Percentiles rank a stretch among this genome's conserved stretches.
Conservation (phyloP, 37 sponge, comb jelly and placozoan species). For the Dysidea cf. avara region DNA sequence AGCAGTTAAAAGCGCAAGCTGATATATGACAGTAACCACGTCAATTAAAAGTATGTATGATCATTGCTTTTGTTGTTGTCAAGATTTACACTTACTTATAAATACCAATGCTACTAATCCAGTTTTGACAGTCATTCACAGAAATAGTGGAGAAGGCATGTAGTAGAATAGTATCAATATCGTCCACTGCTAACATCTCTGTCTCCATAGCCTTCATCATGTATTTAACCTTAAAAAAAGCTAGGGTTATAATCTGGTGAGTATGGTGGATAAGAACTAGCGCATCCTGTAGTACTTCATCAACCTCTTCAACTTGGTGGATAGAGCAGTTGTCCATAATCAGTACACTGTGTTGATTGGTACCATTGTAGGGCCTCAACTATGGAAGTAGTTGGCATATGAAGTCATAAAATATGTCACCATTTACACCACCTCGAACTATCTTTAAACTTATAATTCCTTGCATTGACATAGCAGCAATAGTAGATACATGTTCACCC, state of each 20-base stretch:
- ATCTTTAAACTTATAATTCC: conserved; percentile 21
- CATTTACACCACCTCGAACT: conserved; percentile 20
- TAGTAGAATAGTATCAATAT: conserved; percentile 15
- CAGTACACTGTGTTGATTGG: conserved; percentile 11
- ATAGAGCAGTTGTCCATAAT: conserved; percentile 37
- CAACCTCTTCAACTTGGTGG: conserved; percentile 22
- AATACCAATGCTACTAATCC: too few species aligned
- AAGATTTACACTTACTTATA: too few species aligned
- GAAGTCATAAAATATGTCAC: conserved; percentile 10
- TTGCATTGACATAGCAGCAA: neutral
- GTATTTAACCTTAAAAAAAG: too few species aligned
- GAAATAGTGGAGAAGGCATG: conserved; percentile 19
- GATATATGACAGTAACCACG: too few species aligned
- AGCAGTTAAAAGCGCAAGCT: too few species aligned
- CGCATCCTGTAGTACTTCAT: neutral
- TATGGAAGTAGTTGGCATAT: conserved; percentile 6
- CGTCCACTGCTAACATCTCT: conserved; percentile 8
- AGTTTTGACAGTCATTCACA: too few species aligned
- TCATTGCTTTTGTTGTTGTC: too few species aligned
- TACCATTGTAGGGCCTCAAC: conserved; percentile 10
- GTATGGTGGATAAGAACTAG: too few species aligned
- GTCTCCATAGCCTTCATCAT: neutral
- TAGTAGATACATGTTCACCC: conserved; percentile 25
- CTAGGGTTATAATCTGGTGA: too few species aligned
- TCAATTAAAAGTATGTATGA: too few species aligned